Evolutionary conservation across 2,888 invertebrate species (phyloP).

Genomic region (Andrena bucephala): DNA sequence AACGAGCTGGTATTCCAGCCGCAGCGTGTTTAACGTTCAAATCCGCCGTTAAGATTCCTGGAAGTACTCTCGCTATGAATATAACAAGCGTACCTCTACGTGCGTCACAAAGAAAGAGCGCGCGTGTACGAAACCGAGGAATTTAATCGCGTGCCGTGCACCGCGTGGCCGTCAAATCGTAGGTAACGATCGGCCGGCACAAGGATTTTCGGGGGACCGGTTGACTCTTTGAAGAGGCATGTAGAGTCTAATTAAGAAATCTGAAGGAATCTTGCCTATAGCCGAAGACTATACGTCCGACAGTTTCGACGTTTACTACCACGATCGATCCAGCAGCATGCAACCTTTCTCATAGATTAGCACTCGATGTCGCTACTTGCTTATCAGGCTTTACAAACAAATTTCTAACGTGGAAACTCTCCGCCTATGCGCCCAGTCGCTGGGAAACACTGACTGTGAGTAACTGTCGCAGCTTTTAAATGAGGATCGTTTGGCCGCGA

Average conservation of each 20-base stretch:
- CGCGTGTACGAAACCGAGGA: not conserved
- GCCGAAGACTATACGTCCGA: not conserved
- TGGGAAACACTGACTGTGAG: not conserved
- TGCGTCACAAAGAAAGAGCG: slow-evolving; percentile 28
- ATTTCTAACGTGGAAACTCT: slow-evolving; percentile 38
- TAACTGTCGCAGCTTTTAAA: not conserved
- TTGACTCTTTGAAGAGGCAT: not conserved
- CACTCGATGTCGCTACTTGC: slow-evolving; percentile 17
- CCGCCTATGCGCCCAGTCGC: not conserved
- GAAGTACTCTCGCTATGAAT: slow-evolving; percentile 42
- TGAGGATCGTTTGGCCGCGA: not conserved
- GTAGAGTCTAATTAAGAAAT: not conserved
- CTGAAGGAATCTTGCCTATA: slow-evolving; percentile 8
- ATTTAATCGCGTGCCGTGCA: too few relatives aligned
- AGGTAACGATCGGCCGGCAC: not conserved
- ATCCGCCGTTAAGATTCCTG: slow-evolving; percentile 57
- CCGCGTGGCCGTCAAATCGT: too few relatives aligned
- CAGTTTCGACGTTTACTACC: slow-evolving; percentile 7
- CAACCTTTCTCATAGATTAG: slow-evolving; percentile 38
- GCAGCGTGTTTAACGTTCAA: slow-evolving; percentile 50
- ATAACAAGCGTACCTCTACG: slow-evolving; percentile 17
- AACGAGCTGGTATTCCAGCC: slow-evolving; percentile 57
- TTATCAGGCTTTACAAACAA: slow-evolving; percentile 38
- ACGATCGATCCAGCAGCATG: slow-evolving; percentile 40
- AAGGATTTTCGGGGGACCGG: not conserved